Conservation (phyloP, 2,888 invertebrate genomes). For the Glyphotaelius pellucidus region DNA sequence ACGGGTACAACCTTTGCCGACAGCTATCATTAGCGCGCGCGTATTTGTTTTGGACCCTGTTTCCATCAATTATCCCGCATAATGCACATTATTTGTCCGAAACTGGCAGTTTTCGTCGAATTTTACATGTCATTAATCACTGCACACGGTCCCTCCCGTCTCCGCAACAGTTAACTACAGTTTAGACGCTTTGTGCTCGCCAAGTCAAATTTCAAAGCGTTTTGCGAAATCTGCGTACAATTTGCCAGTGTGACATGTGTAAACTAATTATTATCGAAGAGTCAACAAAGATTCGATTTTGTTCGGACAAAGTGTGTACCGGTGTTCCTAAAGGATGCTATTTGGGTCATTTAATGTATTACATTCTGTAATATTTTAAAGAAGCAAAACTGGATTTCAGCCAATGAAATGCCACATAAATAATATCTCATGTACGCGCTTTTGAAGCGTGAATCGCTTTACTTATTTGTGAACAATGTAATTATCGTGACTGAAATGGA, state of each 20-base stretch:
- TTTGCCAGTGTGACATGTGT: constrained; percentile 18
- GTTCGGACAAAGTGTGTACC: neutral
- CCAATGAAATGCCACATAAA: neutral
- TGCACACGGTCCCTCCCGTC: neutral
- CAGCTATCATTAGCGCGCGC: constrained; percentile 54
- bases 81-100: constrained; percentile 51
- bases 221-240: neutral
- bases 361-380: neutral
- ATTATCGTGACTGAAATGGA: no score
- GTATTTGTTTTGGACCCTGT: constrained; percentile 57
- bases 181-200: constrained; percentile 19
- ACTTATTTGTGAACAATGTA: neutral
- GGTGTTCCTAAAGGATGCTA: neutral
- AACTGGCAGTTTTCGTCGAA: constrained; percentile 58
- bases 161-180: neutral
- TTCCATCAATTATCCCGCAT: constrained; percentile 60
- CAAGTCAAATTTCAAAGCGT: constrained; percentile 28
- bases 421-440: neutral
- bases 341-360: neutral
- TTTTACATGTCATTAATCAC: constrained; percentile 59
- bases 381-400: neutral
- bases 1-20: constrained; percentile 24
- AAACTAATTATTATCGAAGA: neutral
- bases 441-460: neutral
- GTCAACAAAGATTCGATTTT: constrained; percentile 6